phyloP scores from a whole-genome alignment of 2,797 vertebrate species.

The Catostomus latipinnis region DNA sequence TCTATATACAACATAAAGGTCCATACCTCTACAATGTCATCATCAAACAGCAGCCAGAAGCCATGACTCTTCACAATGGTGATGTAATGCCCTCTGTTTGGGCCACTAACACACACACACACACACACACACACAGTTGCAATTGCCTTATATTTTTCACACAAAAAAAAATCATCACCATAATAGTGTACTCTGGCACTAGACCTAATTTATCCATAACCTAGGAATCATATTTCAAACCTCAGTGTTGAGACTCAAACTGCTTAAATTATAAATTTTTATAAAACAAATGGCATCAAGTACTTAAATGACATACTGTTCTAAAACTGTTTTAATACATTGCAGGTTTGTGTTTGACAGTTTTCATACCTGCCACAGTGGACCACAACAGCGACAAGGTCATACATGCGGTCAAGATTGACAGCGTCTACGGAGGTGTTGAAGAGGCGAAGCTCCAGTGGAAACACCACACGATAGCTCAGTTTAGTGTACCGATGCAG shows the following conservation, averaged over 20 bases:
- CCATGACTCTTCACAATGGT: constrained; percentile 98
- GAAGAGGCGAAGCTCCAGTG: constrained; percentile 93
- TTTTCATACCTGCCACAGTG: constrained; percentile 91
- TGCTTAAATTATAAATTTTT: background rate
- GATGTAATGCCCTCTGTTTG: constrained; percentile 96
- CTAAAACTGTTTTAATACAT: background rate
- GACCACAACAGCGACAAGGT: constrained; percentile 94
- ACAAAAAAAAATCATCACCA: no score
- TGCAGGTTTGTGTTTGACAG: constrained; percentile 2
- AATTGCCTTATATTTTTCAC: no score
- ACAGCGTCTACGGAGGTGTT: constrained; percentile 93
- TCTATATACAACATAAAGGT: background rate
- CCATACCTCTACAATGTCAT: constrained; percentile 95
- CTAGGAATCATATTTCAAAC: background rate
- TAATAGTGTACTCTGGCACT: no score
- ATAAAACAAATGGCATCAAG: constrained; percentile 3
- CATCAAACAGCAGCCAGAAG: constrained; percentile 98
- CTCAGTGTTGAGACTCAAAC: background rate
- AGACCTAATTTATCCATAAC: no score
- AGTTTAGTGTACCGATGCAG: constrained; percentile 96
- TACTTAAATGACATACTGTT: background rate
- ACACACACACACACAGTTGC: background rate
- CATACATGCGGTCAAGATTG: constrained; percentile 96
- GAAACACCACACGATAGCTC: constrained; percentile 95
- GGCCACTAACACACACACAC: constrained; percentile 79